Conservation (phyloP, 1,140 invertebrate genomes). For the Asbolus verrucosus region DNA sequence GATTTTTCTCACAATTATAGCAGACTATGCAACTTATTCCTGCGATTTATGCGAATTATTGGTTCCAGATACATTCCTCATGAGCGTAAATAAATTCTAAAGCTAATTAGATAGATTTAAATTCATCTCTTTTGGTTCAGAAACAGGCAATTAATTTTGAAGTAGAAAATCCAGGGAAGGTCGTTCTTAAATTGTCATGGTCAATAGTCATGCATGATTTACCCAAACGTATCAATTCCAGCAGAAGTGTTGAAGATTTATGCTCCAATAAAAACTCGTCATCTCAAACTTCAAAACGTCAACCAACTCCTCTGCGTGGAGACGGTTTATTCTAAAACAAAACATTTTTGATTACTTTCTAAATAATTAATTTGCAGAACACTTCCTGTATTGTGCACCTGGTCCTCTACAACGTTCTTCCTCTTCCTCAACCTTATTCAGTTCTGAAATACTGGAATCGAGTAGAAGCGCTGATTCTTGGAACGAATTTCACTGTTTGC, state of each 20-base stretch:
- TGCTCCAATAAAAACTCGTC: not conserved
- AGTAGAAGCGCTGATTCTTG: conserved; percentile 43
- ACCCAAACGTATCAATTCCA: conserved; percentile 7
- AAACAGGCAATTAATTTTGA: conserved; percentile 47
- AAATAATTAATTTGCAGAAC: not conserved
- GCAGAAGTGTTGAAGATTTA: not conserved
- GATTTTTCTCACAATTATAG: conserved; percentile 45
- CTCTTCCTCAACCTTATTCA: conserved; percentile 42
- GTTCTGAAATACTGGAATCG: conserved; percentile 20
- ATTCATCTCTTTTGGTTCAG: conserved; percentile 48
- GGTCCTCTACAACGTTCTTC: not conserved
- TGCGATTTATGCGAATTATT: conserved; percentile 45
- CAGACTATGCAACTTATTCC: conserved; percentile 55
- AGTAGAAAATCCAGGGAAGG: conserved; percentile 50
- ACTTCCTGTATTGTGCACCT: not conserved
- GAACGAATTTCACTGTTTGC: conserved; percentile 36
- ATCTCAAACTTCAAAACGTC: not conserved
- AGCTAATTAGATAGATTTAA: no score
- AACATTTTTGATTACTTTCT: not conserved
- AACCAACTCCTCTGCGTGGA: not conserved
- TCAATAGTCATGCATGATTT: not conserved
- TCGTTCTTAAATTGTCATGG: conserved; percentile 53
- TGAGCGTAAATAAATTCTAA: conserved; percentile 53
- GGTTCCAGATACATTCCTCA: conserved; percentile 55
- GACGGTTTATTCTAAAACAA: not conserved